Percentiles rank a stretch among this genome's conserved stretches.
phyloP scores from a whole-genome alignment of 2,113 vertebrate genomes.

The Ictalurus furcatus region DNA sequence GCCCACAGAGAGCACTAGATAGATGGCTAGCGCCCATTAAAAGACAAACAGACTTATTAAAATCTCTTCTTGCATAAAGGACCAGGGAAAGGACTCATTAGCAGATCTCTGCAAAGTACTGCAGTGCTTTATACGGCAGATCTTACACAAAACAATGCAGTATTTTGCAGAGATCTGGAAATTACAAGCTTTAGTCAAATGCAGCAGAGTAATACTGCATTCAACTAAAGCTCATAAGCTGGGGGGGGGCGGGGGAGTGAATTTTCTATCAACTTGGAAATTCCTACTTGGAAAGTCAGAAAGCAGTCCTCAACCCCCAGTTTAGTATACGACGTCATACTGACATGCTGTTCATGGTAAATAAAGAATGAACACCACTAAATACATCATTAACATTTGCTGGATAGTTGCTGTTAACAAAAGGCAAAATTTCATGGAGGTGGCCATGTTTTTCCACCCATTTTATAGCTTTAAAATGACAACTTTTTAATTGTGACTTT shows the following conservation, averaged over 20 bases:
- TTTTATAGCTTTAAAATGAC: background rate
- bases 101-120: slow-evolving; percentile 4
- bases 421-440: background rate
- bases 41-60: slow-evolving; percentile 22
- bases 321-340: too few species aligned
- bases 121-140: background rate
- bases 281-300: background rate
- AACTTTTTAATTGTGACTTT: background rate
- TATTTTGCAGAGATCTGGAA: background rate
- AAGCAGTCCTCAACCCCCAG: background rate
- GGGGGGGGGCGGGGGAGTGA: too few species aligned
- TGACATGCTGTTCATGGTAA: background rate
- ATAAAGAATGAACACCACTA: background rate
- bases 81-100: background rate
- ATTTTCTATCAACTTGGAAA: background rate
- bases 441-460: background rate
- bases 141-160: slow-evolving; percentile 6
- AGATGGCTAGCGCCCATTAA: background rate
- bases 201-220: background rate
- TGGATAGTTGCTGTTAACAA: background rate
- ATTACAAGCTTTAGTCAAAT: background rate
- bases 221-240: background rate
- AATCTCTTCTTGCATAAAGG: slow-evolving; percentile 17
- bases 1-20: background rate
- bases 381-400: background rate